Evolutionary conservation across 1,140 invertebrate genomes (phyloP).

Genomic region (Drosophila tropicalis): DNA sequence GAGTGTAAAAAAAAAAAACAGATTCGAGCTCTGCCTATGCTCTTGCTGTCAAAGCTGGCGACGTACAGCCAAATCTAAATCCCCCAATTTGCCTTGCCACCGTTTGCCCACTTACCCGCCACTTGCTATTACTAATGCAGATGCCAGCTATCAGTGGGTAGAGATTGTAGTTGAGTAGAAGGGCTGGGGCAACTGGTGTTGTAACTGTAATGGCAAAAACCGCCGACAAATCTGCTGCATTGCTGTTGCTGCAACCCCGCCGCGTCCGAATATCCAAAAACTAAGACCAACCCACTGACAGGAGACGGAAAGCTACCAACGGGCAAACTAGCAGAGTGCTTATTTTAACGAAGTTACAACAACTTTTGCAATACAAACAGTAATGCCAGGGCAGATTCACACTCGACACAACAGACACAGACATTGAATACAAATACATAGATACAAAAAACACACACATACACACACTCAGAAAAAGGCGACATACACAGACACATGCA

Average conservation of each 20-base stretch:
- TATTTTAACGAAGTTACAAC: constrained; percentile 81
- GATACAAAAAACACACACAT: constrained; percentile 14
- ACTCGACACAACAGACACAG: constrained; percentile 66
- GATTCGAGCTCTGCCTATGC: not conserved
- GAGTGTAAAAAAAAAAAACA: too few relatives aligned
- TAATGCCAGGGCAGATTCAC: constrained; percentile 79
- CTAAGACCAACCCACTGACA: constrained; percentile 9
- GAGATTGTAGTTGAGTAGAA: constrained; percentile 2
- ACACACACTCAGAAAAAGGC: not conserved
- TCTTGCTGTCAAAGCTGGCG: constrained; percentile 55
- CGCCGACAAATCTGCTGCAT: constrained; percentile 77
- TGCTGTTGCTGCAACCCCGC: constrained; percentile 29
- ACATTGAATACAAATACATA: constrained; percentile 29
- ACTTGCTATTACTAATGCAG: constrained; percentile 76
- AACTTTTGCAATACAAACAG: constrained; percentile 80
- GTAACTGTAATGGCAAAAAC: constrained; percentile 72
- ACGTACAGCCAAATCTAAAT: constrained; percentile 61
- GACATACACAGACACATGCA: constrained; percentile 19
- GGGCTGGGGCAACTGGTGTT: constrained; percentile 29
- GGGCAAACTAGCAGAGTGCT: constrained; percentile 78
- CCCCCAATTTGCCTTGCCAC: constrained; percentile 68
- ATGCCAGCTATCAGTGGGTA: constrained; percentile 59
- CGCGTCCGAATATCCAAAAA: not conserved
- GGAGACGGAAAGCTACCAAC: constrained; percentile 47
- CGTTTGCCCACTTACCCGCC: constrained; percentile 35